phyloP scores from a whole-genome alignment of 2,888 invertebrate genomes.

The Xestia sexstrigata region DNA sequence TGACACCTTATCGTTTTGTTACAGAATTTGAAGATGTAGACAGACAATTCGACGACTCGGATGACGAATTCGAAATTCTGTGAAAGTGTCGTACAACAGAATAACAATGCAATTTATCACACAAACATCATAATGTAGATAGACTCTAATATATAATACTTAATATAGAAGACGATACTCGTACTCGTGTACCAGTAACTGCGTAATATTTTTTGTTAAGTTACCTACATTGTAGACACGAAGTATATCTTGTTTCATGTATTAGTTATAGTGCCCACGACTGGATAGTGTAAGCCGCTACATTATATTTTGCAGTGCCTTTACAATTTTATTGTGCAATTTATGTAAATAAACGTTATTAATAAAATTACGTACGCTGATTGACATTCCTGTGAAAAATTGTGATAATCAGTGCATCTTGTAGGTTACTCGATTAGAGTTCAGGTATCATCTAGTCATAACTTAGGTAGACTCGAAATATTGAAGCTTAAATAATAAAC shows the following conservation, averaged over 20 bases:
- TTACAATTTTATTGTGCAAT: conserved; percentile 69
- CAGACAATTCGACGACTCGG: conserved; percentile 93
- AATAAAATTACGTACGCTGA: conserved; percentile 58
- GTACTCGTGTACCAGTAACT: conserved; percentile 63
- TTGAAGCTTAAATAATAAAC: conserved; percentile 48
- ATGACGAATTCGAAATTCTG: conserved; percentile 96
- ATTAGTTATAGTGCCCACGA: conserved; percentile 55
- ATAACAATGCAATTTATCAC: conserved; percentile 49
- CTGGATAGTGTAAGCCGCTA: conserved; percentile 66
- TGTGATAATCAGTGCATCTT: conserved; percentile 69
- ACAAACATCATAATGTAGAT: conserved; percentile 59
- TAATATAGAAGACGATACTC: conserved; percentile 49
- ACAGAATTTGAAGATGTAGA: conserved; percentile 92
- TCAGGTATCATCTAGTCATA: conserved; percentile 72
- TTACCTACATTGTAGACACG: conserved; percentile 46
- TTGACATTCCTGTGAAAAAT: conserved; percentile 68
- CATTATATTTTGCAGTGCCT: conserved; percentile 78
- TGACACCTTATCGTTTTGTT: conserved; percentile 74
- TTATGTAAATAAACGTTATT: conserved; percentile 56
- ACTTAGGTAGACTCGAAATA: conserved; percentile 68
- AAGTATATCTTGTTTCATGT: conserved; percentile 32
- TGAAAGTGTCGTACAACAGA: conserved; percentile 81
- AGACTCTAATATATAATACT: conserved; percentile 47
- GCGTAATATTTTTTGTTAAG: conserved; percentile 55
- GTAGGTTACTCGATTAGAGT: conserved; percentile 50